Conservation (phyloP, 2,797 vertebrate species). For the Chanos chanos region DNA sequence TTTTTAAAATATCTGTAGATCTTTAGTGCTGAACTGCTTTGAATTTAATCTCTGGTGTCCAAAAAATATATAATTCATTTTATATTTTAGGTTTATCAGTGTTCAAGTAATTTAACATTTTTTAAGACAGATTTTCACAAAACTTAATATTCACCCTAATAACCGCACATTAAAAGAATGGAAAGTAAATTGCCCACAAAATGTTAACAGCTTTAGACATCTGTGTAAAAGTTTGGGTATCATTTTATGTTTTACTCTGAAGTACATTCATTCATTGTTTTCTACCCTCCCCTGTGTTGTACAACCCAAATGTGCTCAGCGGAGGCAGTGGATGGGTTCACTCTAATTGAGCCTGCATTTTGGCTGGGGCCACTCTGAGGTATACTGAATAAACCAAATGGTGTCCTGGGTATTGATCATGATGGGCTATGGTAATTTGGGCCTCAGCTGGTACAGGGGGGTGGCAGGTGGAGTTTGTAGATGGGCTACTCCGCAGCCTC, state of each 20-base stretch:
- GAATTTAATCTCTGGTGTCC: too few relatives aligned
- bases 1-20: too few relatives aligned
- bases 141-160: too few relatives aligned
- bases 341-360: slow-evolving; percentile 45
- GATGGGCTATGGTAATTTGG: slow-evolving; percentile 57
- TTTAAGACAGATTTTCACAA: too few relatives aligned
- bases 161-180: too few relatives aligned
- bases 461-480: slow-evolving; percentile 71
- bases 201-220: background rate
- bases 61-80: too few relatives aligned
- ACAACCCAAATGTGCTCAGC: slow-evolving; percentile 31
- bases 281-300: slow-evolving; percentile 5
- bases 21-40: too few relatives aligned
- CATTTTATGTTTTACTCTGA: slow-evolving; percentile 20
- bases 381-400: slow-evolving; percentile 49
- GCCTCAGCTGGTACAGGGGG: slow-evolving; percentile 69
- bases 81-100: too few relatives aligned
- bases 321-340: slow-evolving; percentile 34
- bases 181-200: slow-evolving; percentile 1
- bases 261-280: slow-evolving; percentile 28
- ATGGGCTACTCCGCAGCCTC: slow-evolving; percentile 63
- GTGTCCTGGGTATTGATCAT: slow-evolving; percentile 47
- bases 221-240: slow-evolving; percentile 8
- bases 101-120: too few relatives aligned
- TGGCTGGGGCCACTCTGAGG: slow-evolving; percentile 38